Base-by-base conservation (phyloP, 2,113 vertebrate species). In the Ceratotherium simum region DNA sequence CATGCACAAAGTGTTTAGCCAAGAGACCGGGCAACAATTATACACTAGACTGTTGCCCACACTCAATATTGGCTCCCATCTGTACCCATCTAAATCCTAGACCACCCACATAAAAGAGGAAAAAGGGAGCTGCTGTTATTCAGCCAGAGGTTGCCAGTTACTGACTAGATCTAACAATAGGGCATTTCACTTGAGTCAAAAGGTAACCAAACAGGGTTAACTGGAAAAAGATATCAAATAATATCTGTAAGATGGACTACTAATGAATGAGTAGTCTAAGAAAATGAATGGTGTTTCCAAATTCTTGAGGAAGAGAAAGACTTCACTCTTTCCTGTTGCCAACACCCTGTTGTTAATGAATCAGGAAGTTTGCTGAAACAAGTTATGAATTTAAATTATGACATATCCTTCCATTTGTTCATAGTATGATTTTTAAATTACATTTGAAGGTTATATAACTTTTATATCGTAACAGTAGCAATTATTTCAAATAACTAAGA, bases 321-420 rank as follows among this genome's bases (percentile, higher is more conserved):
- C 85, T 91, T 91, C 79, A 93, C 96, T 97, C 78, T 97, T 97
- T 97, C 89, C 79, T 93, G 69, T 96, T 98, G 93, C 82, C 78
- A 95, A 97, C 86, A 97, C 82, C 39, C 82, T 79, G 51, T 90
- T 92, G 48, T 93, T 97, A 95, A 92, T 80, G 78, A 98, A 96
- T 84, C 84, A 90, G 93, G 95, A 97, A 97, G 95, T 98, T 97
- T 97, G 90, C 64, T 69, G 78, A 95, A 97, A 96, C 79, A 97
- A 92, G 80, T 93, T 95, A 20, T 96, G 79, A 96, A 93, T 97
- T 96, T 97, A 89, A 96, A 73, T 97, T 92, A 92, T 94, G 87
- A 97, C 90, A 96, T 92, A 87, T 80, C 90, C 96, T 96, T 98
- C 81, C 51, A 54, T 93, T 96, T 97, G 60, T 85, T 97, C 89